Evolutionary conservation across 35 echinoderm and acorn worm genomes (phyloP), one percentile per base, ranked within the genome.

Genomic region (Apostichopus parvimensis): DNA sequence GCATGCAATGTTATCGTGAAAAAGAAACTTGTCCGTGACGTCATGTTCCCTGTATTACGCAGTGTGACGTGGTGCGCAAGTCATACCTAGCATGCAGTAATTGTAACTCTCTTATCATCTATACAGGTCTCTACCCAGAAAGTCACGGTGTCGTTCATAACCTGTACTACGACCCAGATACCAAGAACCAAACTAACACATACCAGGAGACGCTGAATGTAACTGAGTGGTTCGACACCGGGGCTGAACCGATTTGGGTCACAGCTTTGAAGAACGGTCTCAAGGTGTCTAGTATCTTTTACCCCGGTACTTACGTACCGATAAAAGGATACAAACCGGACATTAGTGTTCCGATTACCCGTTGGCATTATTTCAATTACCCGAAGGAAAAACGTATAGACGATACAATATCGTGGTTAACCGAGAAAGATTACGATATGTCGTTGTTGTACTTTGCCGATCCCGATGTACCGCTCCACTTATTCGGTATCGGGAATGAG

Each of bases 81-180:
- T 45, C 34, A 45, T 45, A 2, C 34, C 34, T 45, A 45, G 34
- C 34, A 45, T 45, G 34, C 0, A 45, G 34, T 45, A 2, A 45
- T 45, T 45, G 10, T 61, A 9, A 61, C n/a, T 18, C 17, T 75
- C 21, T 20, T n/a, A 5, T 75, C 71, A 7, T 75, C 7, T 75
- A n/a, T 75, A 1, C 14, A 98, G 97, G 97, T 56, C 79, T 98
- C 1, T 96, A 96, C 73, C 91, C 91, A 55, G 97, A 98, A 77
- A 94, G 88, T 23, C 97, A 98, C 56, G 95, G 95, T 18, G 95
- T 91, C 18, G 76, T 98, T 4, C 94, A 95, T 78, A 98, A 98
- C 82, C 70, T 96, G 6, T 93, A 91, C 22, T 96, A 94, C 80
- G 82, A 98, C 58, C 91, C 94, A 2, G 91, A 78, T 1, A 94